Percentiles rank a stretch among this genome's conserved stretches.
Evolutionary conservation across 2,113 vertebrate genomes (phyloP).

Genomic region (Myodes glareolus): DNA sequence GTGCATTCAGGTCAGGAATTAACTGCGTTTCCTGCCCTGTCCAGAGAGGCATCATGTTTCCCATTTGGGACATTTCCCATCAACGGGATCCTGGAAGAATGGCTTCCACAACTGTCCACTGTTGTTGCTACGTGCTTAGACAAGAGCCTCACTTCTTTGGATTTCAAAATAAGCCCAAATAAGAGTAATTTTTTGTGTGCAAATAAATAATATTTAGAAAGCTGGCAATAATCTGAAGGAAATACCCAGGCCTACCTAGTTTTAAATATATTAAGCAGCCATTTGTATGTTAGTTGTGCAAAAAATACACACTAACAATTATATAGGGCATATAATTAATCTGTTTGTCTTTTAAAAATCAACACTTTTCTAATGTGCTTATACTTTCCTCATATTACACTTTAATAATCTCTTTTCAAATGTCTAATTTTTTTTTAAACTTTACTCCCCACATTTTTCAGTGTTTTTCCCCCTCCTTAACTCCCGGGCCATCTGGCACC

Average conservation of each 20-base stretch:
- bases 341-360: not conserved
- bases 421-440: conserved; percentile 20
- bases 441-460: not conserved
- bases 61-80: conserved; percentile 39
- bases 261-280: conserved; percentile 18
- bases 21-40: conserved; percentile 36
- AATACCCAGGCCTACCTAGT: conserved; percentile 9
- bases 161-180: conserved; percentile 39
- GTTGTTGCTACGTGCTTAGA: not conserved
- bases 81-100: conserved; percentile 47
- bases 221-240: conserved; percentile 29
- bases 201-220: conserved; percentile 45
- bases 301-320: not conserved
- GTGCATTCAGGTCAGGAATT: not conserved
- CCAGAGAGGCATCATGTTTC: conserved; percentile 63
- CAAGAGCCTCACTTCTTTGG: conserved; percentile 8
- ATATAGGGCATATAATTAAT: not conserved
- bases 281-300: not conserved
- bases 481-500: not conserved
- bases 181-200: conserved; percentile 15
- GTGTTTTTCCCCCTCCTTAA: not conserved
- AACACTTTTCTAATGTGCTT: not conserved
- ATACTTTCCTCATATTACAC: not conserved
- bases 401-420: conserved; percentile 20
- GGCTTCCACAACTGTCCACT: conserved; percentile 65